A percentile compares a stretch with the other conserved stretches of the same genome.
phyloP scores from a whole-genome alignment of 2,113 vertebrate genomes.

The Gallinago undulata region DNA sequence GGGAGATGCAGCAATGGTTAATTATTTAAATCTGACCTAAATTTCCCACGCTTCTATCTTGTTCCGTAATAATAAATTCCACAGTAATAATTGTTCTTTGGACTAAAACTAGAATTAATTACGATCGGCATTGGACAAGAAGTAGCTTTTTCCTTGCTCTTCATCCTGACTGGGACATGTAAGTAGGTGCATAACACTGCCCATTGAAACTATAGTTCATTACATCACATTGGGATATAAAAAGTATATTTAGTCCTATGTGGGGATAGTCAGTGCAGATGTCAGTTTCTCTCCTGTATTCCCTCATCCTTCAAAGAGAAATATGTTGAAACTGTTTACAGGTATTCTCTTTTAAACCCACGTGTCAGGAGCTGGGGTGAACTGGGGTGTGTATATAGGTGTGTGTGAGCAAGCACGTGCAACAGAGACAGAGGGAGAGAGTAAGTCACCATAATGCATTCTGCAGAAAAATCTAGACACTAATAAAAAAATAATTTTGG shows the following conservation, averaged over 20 bases:
- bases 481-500: not conserved
- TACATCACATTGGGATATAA: not conserved
- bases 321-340: not conserved
- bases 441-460: not conserved
- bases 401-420: not conserved
- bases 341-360: not conserved
- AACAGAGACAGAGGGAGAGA: not conserved
- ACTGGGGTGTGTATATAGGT: rapidly evolving
- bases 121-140: not conserved
- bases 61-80: not conserved
- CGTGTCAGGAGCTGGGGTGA: not conserved
- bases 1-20: not conserved
- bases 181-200: not conserved
- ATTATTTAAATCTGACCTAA: constrained; percentile 30
- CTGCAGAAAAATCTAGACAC: not conserved
- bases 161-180: not conserved
- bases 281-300: not conserved
- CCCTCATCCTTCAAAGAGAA: not conserved
- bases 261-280: not conserved
- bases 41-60: not conserved
- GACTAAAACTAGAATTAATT: not conserved
- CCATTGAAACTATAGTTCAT: not conserved
- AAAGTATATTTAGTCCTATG: not conserved
- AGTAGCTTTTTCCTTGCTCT: not conserved
- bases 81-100: not conserved